Evolutionary conservation across 2,113 vertebrate genomes (phyloP).

Genomic region (Silurus asotus): DNA sequence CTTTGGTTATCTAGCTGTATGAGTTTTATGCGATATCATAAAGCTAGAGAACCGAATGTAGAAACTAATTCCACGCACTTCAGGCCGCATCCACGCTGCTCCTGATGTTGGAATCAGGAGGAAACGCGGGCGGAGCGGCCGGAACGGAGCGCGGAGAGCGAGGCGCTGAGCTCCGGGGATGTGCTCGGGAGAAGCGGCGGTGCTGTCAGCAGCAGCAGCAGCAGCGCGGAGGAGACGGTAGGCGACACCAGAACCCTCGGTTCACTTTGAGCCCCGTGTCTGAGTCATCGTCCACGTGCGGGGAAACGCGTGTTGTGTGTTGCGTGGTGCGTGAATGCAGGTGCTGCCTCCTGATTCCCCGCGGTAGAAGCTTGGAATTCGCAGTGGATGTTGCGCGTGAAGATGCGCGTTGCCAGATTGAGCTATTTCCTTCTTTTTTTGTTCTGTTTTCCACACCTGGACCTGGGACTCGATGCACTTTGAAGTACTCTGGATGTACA

Average conservation of each 20-base stretch:
- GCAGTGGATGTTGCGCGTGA: slow-evolving; percentile 11
- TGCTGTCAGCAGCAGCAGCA: slow-evolving; percentile 35
- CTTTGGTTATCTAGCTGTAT: slow-evolving; percentile 99
- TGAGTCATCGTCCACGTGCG: slow-evolving; percentile 20
- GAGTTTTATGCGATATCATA: slow-evolving; percentile 96
- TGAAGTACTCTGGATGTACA: not conserved
- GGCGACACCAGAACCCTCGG: slow-evolving; percentile 18
- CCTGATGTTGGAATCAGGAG: slow-evolving; percentile 31
- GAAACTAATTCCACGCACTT: slow-evolving; percentile 79
- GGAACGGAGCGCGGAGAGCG: not conserved
- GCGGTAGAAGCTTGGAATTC: slow-evolving; percentile 16
- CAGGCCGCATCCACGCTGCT: slow-evolving; percentile 42
- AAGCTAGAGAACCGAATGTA: slow-evolving; percentile 99
- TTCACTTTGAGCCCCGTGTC: slow-evolving; percentile 1
- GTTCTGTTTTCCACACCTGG: not conserved
- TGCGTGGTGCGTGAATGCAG: slow-evolving; percentile 17
- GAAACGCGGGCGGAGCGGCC: slow-evolving; percentile 37
- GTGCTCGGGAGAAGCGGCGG: slow-evolving; percentile 48
- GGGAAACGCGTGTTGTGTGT: not conserved
- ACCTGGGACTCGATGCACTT: not conserved
- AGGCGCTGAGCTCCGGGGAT: slow-evolving; percentile 38
- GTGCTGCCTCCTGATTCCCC: slow-evolving; percentile 6
- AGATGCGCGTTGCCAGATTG: slow-evolving; percentile 27
- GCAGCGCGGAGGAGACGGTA: slow-evolving; percentile 40
- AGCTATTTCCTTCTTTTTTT: not conserved